Percentiles rank a stretch among this genome's conserved stretches.
These are phyloP conservation scores for Pyralis farinalis DNA, from an alignment of 2,888 invertebrate genomes.

Conservation along the genomic window DNA sequence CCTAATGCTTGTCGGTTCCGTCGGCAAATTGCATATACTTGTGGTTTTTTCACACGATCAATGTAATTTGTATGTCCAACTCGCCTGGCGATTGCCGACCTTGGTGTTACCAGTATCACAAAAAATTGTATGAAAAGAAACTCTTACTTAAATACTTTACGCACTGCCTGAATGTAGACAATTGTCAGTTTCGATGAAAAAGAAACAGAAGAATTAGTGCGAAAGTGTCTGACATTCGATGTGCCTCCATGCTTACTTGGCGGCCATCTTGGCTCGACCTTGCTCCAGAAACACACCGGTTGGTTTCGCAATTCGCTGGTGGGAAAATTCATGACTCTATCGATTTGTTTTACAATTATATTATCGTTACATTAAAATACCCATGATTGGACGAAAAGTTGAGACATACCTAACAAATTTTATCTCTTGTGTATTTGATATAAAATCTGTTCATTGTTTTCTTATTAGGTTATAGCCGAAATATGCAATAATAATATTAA, in stretches of 20 bases:
- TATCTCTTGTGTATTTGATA: no score
- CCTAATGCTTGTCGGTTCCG: constrained; percentile 37
- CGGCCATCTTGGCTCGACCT: constrained; percentile 67
- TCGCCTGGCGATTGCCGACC: constrained; percentile 28
- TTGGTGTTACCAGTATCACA: constrained; percentile 31
- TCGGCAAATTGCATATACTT: constrained; percentile 28
- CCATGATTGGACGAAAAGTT: no score
- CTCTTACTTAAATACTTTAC: not conserved
- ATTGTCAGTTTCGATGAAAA: constrained; percentile 20
- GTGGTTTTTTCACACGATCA: constrained; percentile 54
- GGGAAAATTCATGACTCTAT: constrained; percentile 65
- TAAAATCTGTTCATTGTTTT: no score
- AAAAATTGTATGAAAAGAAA: not conserved
- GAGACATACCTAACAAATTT: no score
- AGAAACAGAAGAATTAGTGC: constrained; percentile 48
- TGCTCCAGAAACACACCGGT: constrained; percentile 68
- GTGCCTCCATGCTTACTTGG: constrained; percentile 49
- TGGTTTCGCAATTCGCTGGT: constrained; percentile 61
- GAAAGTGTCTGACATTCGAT: constrained; percentile 64
- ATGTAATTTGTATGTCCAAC: constrained; percentile 48
- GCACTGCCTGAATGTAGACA: not conserved
- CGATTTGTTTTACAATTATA: constrained; percentile 39
- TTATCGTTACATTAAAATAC: constrained; percentile 26
- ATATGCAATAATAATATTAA: no score
- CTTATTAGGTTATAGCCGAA: no score